phyloP scores from a whole-genome alignment of 2,888 invertebrate genomes.

The Syrista parreyssii region DNA sequence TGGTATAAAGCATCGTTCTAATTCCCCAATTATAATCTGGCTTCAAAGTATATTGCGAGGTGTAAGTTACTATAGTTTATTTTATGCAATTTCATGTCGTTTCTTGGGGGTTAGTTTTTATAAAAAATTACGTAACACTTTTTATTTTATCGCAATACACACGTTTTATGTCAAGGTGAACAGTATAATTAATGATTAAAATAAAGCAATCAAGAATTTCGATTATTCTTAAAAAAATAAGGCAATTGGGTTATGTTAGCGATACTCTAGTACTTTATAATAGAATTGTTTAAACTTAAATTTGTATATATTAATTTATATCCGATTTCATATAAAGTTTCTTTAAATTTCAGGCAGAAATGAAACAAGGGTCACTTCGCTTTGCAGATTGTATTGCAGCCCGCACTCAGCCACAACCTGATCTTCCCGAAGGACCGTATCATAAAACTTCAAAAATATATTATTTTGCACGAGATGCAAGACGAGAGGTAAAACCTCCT shows the following conservation, averaged over 20 bases:
- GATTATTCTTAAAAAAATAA: not conserved
- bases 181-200: not conserved
- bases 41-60: not conserved
- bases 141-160: not conserved
- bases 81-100: not conserved
- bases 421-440: slow-evolving; percentile 84
- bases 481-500: slow-evolving; percentile 82
- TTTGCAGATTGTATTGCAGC: slow-evolving; percentile 76
- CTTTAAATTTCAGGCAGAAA: slow-evolving; percentile 68
- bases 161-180: not conserved
- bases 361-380: too few relatives aligned
- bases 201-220: not conserved
- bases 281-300: not conserved
- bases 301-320: not conserved
- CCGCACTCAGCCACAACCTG: slow-evolving; percentile 85
- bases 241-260: not conserved
- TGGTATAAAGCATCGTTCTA: not conserved
- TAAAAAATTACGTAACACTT: not conserved
- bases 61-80: not conserved
- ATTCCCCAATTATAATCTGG: not conserved
- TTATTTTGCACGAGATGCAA: slow-evolving; percentile 84
- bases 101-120: not conserved
- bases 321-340: not conserved
- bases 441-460: slow-evolving; percentile 85
- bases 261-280: not conserved